Base-by-base conservation (phyloP, 2,888 invertebrate genomes). In the Alloscopus bannaensis region DNA sequence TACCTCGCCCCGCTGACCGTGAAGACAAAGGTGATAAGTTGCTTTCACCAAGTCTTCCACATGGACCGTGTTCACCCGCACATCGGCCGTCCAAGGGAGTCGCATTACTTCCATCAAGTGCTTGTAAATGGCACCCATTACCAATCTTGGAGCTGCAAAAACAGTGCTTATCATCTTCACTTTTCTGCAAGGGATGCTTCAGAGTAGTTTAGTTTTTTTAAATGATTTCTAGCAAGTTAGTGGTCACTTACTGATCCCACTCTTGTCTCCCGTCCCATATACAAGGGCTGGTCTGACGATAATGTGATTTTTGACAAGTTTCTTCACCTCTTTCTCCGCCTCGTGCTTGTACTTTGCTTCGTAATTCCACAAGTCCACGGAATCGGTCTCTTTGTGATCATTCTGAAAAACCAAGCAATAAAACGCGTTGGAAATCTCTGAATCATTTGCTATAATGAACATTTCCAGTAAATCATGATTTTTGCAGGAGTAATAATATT, bases 101-200 rank as follows among this genome's bases (percentile, higher is more conserved):
- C 96, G 95, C 96, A 97, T 96, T 83, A 94, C 94, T 89, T 97
- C 95, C 42, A 93, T 92, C 31, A 96, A 90, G 87, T 95, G 93
- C 87, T 94, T 95, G 89, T 97, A 97, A 83, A 97, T 93, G 45
- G 94, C 94, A 76, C 95, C 96, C 86, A 95, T 93, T 40, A 97
- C 92, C 69, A 97, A 91, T 55, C 96, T 92, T 0, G 96, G 95
- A 81, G 94, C 95, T 95, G 88, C 16, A 88, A 87, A 81, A 36
- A 72, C 18, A 66, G 31, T 26, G 55, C 36, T 70, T 28, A 47
- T 47, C 18, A n/a, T 6, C 16, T n/a, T n/a, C 4, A 18, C 47
- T n/a, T 8, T 6, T 36, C 6, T 36, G 36, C 13, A 36, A 6
- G 13, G 8, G 13, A 13, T n/a, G 55, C 64, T 60, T 26, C 64